Evolutionary conservation across 1,140 invertebrate genomes (phyloP).

Genomic region (Caenorhabditis remanei): DNA sequence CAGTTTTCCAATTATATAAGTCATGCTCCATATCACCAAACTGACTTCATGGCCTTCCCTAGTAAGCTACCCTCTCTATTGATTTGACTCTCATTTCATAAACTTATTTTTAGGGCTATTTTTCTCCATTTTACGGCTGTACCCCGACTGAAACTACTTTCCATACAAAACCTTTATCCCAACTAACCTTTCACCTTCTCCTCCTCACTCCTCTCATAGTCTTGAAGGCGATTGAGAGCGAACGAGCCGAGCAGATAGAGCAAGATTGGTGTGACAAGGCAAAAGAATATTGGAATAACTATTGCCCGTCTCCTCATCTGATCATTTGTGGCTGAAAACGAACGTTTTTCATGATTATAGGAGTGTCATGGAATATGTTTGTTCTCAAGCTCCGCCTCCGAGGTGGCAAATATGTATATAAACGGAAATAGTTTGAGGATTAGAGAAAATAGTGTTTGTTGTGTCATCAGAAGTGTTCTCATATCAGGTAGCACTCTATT

Average conservation of each 20-base stretch:
- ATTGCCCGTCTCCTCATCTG: slow-evolving; percentile 40
- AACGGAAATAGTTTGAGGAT: too few relatives aligned
- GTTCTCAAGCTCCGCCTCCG: too few relatives aligned
- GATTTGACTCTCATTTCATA: too few relatives aligned
- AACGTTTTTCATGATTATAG: background rate
- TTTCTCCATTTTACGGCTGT: too few relatives aligned
- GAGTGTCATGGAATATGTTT: background rate
- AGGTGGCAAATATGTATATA: too few relatives aligned
- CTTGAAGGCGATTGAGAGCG: background rate
- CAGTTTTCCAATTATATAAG: too few relatives aligned
- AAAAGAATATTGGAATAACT: background rate
- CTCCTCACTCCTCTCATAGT: slow-evolving; percentile 46
- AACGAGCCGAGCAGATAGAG: slow-evolving; percentile 39
- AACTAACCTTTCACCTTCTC: slow-evolving; percentile 1
- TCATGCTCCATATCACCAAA: too few relatives aligned
- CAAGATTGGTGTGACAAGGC: background rate
- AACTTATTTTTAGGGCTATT: too few relatives aligned
- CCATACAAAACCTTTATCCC: too few relatives aligned
- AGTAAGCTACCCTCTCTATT: too few relatives aligned
- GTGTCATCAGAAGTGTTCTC: slow-evolving; percentile 41
- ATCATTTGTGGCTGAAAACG: slow-evolving; percentile 42
- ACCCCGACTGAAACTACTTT: too few relatives aligned
- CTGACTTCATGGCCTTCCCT: too few relatives aligned
- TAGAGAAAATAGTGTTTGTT: background rate
- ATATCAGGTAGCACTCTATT: slow-evolving; percentile 39